Evolutionary conservation across 2,797 vertebrate species (phyloP).

Genomic region (Yasuhikotakia modesta): DNA sequence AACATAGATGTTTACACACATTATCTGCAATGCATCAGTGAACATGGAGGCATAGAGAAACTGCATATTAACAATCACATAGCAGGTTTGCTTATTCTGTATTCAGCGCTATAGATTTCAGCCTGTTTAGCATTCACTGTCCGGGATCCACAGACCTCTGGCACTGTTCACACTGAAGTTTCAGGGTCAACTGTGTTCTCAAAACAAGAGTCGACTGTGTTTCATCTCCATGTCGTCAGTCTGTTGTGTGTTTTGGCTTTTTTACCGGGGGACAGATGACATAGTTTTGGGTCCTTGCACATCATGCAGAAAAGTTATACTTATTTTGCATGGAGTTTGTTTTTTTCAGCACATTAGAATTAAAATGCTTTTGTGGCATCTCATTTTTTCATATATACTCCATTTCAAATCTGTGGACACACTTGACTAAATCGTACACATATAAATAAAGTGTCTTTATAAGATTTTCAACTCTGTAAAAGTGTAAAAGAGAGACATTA

Average conservation of each 20-base stretch:
- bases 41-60: no score
- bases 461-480: not conserved
- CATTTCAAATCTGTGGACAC: not conserved
- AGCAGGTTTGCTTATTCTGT: not conserved
- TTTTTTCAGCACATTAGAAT: not conserved
- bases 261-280: slow-evolving; percentile 53
- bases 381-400: not conserved
- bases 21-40: not conserved
- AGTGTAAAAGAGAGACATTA: not conserved
- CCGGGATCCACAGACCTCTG: not conserved
- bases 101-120: not conserved
- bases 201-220: slow-evolving; percentile 12
- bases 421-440: not conserved
- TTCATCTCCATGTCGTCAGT: slow-evolving; percentile 46
- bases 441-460: no score
- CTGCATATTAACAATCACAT: slow-evolving; percentile 9
- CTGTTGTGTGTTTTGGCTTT: slow-evolving; percentile 67
- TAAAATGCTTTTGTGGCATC: not conserved
- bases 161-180: no score
- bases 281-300: slow-evolving; percentile 41
- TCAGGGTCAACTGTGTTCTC: slow-evolving; percentile 17
- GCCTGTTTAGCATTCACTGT: not conserved
- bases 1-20: slow-evolving; percentile 8
- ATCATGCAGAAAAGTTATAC: slow-evolving; percentile 13
- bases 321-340: not conserved